Evolutionary conservation across 1,140 invertebrate genomes (phyloP).

Genomic region (Hyposmocoma kahamanoa): DNA sequence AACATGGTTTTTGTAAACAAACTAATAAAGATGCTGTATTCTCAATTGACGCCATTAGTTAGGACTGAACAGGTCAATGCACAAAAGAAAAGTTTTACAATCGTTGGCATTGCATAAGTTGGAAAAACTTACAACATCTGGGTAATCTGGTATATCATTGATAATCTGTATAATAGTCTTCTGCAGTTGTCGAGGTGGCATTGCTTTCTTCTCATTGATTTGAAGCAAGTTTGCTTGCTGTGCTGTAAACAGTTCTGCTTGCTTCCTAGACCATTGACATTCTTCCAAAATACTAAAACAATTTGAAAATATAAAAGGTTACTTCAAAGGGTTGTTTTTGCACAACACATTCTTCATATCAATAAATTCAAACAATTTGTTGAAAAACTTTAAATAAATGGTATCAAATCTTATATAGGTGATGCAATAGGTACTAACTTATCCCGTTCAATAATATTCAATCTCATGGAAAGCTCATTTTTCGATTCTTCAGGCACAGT

Average conservation of each 20-base stretch:
- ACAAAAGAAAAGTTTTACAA: no score
- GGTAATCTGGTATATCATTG: conserved; percentile 85
- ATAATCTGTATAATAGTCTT: conserved; percentile 85
- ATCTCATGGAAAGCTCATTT: conserved; percentile 54
- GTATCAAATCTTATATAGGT: no score
- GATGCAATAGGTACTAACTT: conserved; percentile 39
- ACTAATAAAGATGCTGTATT: no score
- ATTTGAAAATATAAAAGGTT: conserved; percentile 8
- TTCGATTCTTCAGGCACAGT: conserved; percentile 46
- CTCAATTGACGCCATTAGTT: no score
- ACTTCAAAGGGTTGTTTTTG: no score
- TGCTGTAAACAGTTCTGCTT: conserved; percentile 90
- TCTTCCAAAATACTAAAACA: conserved; percentile 62
- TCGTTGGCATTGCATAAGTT: no score
- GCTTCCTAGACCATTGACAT: conserved; percentile 85
- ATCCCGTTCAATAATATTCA: conserved; percentile 61
- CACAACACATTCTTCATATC: no score
- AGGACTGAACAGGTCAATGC: no score
- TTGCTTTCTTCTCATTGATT: conserved; percentile 85
- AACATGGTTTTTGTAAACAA: no score
- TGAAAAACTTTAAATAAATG: no score
- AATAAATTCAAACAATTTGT: no score
- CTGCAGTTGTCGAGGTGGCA: conserved; percentile 85
- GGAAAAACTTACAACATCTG: conserved; percentile 81
- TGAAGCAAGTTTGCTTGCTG: conserved; percentile 88